Evolutionary conservation across 2,797 vertebrate genomes (phyloP).

Genomic region (Parauchenoglanis ngamensis): DNA sequence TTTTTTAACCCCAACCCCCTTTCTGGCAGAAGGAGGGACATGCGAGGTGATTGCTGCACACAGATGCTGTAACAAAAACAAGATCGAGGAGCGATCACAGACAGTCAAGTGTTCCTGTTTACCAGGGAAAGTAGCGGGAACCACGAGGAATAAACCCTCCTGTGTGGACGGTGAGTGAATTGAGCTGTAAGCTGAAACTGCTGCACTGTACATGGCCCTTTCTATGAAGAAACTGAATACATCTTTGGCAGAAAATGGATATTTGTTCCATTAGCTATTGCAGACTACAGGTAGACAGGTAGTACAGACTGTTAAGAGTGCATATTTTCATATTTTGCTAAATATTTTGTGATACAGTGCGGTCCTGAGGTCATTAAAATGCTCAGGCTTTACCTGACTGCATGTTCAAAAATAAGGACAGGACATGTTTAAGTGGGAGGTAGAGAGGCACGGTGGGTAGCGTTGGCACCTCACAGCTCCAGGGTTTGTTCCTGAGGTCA

Average conservation of each 20-base stretch:
- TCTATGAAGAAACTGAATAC: not conserved
- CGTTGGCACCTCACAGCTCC: not conserved
- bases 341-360: not conserved
- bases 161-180: slow-evolving; percentile 92
- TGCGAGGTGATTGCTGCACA: slow-evolving; percentile 99
- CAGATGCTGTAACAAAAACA: slow-evolving; percentile 99
- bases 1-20: not conserved
- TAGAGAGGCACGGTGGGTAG: not conserved
- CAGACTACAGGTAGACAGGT: not conserved
- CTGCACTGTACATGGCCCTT: not conserved
- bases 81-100: slow-evolving; percentile 97
- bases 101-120: slow-evolving; percentile 99
- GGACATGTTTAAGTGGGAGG: not conserved
- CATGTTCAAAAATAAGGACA: slow-evolving; percentile 13
- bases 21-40: slow-evolving; percentile 90
- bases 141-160: slow-evolving; percentile 94
- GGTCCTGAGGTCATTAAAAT: not conserved
- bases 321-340: not conserved
- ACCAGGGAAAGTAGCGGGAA: slow-evolving; percentile 96
- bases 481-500: not conserved
- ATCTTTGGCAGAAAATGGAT: not conserved
- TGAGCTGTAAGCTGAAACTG: slow-evolving; percentile 4
- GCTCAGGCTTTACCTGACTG: too few species aligned
- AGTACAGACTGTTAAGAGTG: too few species aligned
- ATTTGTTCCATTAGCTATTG: not conserved